Evolutionary conservation across 2,797 vertebrate species (phyloP), one percentile per base, ranked within the genome.

Genomic region (Podargus strigoides): DNA sequence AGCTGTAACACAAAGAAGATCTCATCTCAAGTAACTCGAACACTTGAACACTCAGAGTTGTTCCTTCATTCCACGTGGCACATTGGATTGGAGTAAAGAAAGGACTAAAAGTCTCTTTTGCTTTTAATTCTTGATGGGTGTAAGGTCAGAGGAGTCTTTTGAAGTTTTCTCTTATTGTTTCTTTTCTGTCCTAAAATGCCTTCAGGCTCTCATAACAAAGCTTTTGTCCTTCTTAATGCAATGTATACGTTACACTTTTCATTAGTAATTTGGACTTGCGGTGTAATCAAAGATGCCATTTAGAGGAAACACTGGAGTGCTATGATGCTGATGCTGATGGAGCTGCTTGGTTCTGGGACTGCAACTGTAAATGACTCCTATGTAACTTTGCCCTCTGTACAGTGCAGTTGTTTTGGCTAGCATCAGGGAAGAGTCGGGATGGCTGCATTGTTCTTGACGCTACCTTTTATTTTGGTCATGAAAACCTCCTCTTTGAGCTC

Each of bases 11-110:
- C 56, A 69, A 60, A 39, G 26, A 44, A 62, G 4, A 26, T 84
- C 46, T 74, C 52, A 4, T 49, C 13, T 77, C 53, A 12, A 3
- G 1, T 83, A 70, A 24, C 32, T 64, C 81, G 58, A 14, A 37
- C 0, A 0, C 23, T 64, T 84, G 58, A 14, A 37, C 0, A 0
- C 23, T 88, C 27, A 10, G 67, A 72, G 36, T 32, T 63, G 13
- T 81, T 74, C 11, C 11, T 28, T 46, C 42, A 53, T 74, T 74
- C 42, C 32, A 8, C 3, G 7, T 85, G 52, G 28, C 23, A 56
- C n/a, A n/a, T n/a, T n/a, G n/a, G 39, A 26, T 19, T 75, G 19
- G 37, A 42, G 27, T 58, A 46, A 83, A n/a, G 50, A 39, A 69
- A 62, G 12, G 10, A 58, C n/a, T 87, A 12, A 49, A 89, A 62